phyloP scores from a whole-genome alignment of 2,888 invertebrate species.

The Pycnomerus fuliginosus region DNA sequence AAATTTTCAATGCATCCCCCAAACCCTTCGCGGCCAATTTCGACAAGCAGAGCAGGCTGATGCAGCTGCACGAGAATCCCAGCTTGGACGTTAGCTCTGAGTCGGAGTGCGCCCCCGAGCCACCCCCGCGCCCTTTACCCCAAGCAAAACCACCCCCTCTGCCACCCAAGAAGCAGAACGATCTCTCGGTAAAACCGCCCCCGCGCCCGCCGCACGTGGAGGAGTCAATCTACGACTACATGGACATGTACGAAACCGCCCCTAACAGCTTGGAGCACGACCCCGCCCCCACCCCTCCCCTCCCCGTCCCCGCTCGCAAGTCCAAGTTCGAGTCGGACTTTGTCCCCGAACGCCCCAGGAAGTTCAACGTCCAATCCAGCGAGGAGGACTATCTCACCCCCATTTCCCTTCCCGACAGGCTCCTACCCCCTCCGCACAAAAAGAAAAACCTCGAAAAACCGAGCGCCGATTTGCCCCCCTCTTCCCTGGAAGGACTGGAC shows the following conservation, averaged over 20 bases:
- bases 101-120: constrained; percentile 58
- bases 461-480: constrained; percentile 27
- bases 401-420: constrained; percentile 56
- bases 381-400: constrained; percentile 71
- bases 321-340: constrained; percentile 55
- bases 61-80: constrained; percentile 44
- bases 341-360: constrained; percentile 52
- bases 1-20: neutral
- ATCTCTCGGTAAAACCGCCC: constrained; percentile 63
- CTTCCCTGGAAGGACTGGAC: constrained; percentile 59
- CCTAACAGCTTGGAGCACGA: constrained; percentile 35
- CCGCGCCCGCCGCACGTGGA: constrained; percentile 63
- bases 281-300: constrained; percentile 56
- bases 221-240: constrained; percentile 58
- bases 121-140: constrained; percentile 67
- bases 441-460: constrained; percentile 39
- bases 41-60: constrained; percentile 33
- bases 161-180: constrained; percentile 66
- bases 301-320: constrained; percentile 62
- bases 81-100: constrained; percentile 49
- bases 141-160: constrained; percentile 69
- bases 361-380: constrained; percentile 36
- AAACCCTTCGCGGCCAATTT: constrained; percentile 37
- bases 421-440: constrained; percentile 56
- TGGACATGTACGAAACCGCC: constrained; percentile 54